Base-by-base conservation (phyloP, 2,113 vertebrate species). In the Pimephales promelas region DNA sequence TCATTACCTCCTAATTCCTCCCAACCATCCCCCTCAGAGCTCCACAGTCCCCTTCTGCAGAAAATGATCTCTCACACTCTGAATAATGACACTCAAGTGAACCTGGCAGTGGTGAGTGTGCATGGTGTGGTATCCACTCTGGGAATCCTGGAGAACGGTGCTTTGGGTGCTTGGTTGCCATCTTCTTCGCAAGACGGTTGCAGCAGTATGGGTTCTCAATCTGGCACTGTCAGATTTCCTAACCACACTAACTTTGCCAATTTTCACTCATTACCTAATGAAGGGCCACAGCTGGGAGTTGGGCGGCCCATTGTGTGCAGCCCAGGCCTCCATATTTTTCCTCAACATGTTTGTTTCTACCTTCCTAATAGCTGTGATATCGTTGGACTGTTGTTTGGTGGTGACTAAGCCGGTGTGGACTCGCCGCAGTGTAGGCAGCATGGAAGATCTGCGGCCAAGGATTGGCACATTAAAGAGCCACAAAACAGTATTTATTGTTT, bases 261-360 rank as follows among this genome's bases (percentile, higher is more conserved):
- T 98, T 40, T 96, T 97, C 88, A 96, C 96, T 0, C 11, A 88
- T 24, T 98, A 98, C 78, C 91, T 95, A 0, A 90, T 90, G 84
- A 93, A 89, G 90, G 81, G 79, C 24, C 92, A 97, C 84, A 86
- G 92, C n/a, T 99, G 97, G 97, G 85, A 95, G 31, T 95, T 99
- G 0, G 97, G 97, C 5, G 85, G 59, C 0, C 66, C 85, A 54
- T 92, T 98, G 88, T 99, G 97, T 92, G 95, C 95, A 86, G 78
- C 92, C 1, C 95, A 94, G 88, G 90, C 92, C 34, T 96, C 96
- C 82, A 91, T 98, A 18, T 95, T 97, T 88, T 94, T 92, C 85
- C 87, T 97, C 66, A 98, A 98, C 91, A 97, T 98, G 97, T 98
- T 96, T 84, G 95, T 97, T 49, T 98, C 97, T 0, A 95, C 97